These are phyloP conservation scores for Cirrhinus molitorella DNA, from an alignment of 2,797 vertebrate species.

Conservation along the genomic window DNA sequence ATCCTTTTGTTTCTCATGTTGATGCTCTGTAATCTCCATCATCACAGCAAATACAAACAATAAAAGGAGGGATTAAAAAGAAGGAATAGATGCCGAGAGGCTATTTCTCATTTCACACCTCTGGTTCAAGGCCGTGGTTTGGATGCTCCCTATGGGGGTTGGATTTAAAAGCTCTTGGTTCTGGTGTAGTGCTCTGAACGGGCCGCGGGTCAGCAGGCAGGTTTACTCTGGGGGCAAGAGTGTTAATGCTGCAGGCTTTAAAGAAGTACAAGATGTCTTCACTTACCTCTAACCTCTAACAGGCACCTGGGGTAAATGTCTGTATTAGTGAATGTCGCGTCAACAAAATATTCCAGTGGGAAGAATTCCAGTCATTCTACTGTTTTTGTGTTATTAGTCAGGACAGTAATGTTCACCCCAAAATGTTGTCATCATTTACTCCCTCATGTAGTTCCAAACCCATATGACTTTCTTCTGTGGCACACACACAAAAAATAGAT, in stretches of 20 bases:
- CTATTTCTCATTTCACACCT: constrained; percentile 68
- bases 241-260: constrained; percentile 82
- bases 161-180: constrained; percentile 49
- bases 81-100: constrained; percentile 33
- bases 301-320: constrained; percentile 75
- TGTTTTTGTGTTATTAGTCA: not conserved
- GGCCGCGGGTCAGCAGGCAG: constrained; percentile 74
- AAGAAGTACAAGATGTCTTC: constrained; percentile 82
- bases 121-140: constrained; percentile 65
- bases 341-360: constrained; percentile 5
- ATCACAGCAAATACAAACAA: not conserved
- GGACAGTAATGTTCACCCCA: not conserved
- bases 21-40: not conserved
- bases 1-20: not conserved
- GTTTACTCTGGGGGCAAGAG: constrained; percentile 79
- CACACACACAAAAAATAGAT: too few relatives aligned
- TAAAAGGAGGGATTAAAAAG: constrained; percentile 1
- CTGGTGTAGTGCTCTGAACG: constrained; percentile 59
- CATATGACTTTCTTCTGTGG: not conserved
- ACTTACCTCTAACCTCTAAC: constrained; percentile 74
- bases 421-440: not conserved
- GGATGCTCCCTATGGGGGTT: constrained; percentile 63
- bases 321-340: not conserved
- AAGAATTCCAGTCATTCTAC: not conserved
- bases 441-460: not conserved